phyloP scores from a whole-genome alignment of 1,140 invertebrate species.

The Dermatophagoides farinae region DNA sequence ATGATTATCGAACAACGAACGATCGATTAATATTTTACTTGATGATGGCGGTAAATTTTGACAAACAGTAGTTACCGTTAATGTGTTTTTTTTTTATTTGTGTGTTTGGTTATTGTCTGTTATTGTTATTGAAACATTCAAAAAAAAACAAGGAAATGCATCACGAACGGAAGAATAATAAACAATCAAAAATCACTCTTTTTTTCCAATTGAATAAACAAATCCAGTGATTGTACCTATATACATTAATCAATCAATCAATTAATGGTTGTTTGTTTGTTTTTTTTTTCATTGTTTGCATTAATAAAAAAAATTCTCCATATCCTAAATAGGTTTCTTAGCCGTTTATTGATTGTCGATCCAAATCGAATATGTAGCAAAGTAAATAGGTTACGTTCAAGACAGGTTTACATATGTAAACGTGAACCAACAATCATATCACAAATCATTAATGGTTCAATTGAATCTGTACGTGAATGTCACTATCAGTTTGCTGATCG shows the following conservation, averaged over 20 bases:
- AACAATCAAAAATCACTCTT: too few relatives aligned
- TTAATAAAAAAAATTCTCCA: background rate
- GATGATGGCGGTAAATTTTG: too few relatives aligned
- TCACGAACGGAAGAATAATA: too few relatives aligned
- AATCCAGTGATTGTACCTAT: too few relatives aligned
- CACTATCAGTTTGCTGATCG: conserved; percentile 82
- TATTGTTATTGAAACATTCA: too few relatives aligned
- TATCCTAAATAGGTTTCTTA: conserved; percentile 27
- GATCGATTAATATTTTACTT: too few relatives aligned
- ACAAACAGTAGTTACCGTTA: too few relatives aligned
- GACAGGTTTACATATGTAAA: conserved; percentile 37
- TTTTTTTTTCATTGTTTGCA: background rate
- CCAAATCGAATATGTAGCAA: conserved; percentile 65
- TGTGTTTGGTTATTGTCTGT: too few relatives aligned
- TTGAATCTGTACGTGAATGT: conserved; percentile 55
- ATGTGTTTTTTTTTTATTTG: too few relatives aligned
- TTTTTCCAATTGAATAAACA: too few relatives aligned
- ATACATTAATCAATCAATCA: background rate
- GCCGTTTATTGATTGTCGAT: conserved; percentile 63
- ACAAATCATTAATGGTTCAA: conserved; percentile 26
- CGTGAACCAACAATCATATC: conserved; percentile 25
- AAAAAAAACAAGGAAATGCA: too few relatives aligned
- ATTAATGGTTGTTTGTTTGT: background rate
- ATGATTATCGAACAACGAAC: too few relatives aligned
- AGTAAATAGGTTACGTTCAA: conserved; percentile 41